Percentiles rank a stretch among this genome's conserved stretches.
Evolutionary conservation across 2,113 vertebrate species (phyloP).

Genomic region (Corvus hawaiiensis): DNA sequence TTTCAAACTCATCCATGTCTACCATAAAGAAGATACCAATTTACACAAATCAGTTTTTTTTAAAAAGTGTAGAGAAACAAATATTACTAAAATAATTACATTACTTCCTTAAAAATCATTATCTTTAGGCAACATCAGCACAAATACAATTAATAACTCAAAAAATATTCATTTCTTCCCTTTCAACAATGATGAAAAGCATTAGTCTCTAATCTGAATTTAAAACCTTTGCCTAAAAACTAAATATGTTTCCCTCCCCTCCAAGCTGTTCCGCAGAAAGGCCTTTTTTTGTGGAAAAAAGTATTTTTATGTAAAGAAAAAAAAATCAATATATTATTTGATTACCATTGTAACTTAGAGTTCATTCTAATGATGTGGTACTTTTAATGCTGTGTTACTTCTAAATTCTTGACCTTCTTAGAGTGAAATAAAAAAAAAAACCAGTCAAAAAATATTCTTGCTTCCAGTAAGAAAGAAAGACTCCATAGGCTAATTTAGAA

Average conservation of each 20-base stretch:
- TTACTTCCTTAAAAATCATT: neutral
- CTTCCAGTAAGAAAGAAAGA: neutral
- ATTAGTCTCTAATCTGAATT: neutral
- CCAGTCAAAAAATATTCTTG: neutral
- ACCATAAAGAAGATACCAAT: neutral
- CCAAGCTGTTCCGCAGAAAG: neutral
- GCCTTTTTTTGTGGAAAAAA: neutral
- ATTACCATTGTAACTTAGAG: neutral
- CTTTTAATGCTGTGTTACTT: neutral
- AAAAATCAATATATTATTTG: neutral
- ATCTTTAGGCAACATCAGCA: neutral
- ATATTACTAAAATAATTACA: neutral
- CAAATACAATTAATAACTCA: neutral
- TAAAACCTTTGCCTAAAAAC: neutral
- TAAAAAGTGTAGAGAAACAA: neutral
- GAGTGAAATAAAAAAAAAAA: neutral
- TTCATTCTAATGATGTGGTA: neutral
- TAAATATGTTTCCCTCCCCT: neutral
- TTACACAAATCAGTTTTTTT: neutral
- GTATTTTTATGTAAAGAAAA: neutral
- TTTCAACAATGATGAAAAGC: neutral
- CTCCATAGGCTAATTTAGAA: neutral
- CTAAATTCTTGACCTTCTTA: neutral
- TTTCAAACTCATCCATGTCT: neutral
- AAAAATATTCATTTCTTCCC: neutral